phyloP scores from a whole-genome alignment of 2,113 vertebrate species.

The Rhea pennata region DNA sequence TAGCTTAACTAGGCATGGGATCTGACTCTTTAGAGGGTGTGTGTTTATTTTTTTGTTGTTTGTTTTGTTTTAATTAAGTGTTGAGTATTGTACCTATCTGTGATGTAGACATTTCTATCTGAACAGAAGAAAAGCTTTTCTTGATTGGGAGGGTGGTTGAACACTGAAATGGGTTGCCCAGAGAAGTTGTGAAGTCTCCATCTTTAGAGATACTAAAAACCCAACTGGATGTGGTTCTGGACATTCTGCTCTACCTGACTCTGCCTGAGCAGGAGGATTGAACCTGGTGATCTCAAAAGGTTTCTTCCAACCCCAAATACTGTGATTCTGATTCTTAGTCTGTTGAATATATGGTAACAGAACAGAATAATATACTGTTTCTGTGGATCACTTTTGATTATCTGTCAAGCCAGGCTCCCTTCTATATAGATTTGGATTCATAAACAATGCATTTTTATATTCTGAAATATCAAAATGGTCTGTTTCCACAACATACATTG shows the following conservation, averaged over 20 bases:
- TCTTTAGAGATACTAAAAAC: no score
- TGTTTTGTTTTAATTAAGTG: not conserved
- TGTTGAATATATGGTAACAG: not conserved
- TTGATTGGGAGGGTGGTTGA: no score
- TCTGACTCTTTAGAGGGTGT: not conserved
- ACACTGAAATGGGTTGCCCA: no score
- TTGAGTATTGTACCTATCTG: not conserved
- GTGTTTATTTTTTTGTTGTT: no score
- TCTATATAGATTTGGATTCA: not conserved
- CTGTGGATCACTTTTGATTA: not conserved
- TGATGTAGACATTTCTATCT: no score
- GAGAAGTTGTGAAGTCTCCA: no score
- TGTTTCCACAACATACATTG: fast-evolving
- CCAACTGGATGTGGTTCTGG: no score
- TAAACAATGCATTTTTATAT: not conserved
- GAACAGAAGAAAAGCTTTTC: no score
- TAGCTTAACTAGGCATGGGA: not conserved
- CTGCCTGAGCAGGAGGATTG: no score
- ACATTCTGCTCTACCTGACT: no score
- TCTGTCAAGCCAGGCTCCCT: not conserved
- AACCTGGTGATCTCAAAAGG: no score
- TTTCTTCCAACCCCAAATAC: no score
- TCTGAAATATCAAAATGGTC: not conserved
- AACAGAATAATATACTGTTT: not conserved
- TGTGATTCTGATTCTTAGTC: not conserved